Evolutionary conservation across 1,140 invertebrate genomes (phyloP), one percentile per base, ranked within the genome.

Genomic region (Trichonephila inaurata): DNA sequence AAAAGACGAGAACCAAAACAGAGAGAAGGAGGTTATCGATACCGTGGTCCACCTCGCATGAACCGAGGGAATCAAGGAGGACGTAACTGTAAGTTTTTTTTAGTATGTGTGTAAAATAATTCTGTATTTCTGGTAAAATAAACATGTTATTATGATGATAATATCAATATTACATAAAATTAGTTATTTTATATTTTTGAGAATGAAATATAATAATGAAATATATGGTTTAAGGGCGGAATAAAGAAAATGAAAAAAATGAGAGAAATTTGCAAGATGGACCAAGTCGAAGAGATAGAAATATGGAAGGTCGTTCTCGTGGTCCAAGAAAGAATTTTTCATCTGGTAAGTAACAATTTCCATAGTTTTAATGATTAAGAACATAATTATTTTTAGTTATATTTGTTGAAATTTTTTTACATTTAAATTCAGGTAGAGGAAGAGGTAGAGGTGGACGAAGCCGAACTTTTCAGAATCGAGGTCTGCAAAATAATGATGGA

Each of bases 161-260:
- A 8, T 51, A 51, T 51, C 51, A 0, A 12, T 51, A 51, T 51
- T 51, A 7, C 2, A 51, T 51, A 8, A 10, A 51, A 10, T 51
- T 51, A 51, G 51, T 51, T 51, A 51, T 51, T 51, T 51, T 7
- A 51, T 5, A 51, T 51, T 51, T 51, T 51, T 51, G 7, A 51
- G 4, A 51, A 0, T 51, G 51, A 51, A 51, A 12, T 51, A 1
- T 28, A 28, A 28, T 28, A 28, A 28, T 10, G 33, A 66, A 66
- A 24, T 69, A 8, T 77, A 16, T 77, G 1, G 16, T 28, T 95
- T 95, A 12, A 96, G 96, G 96, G 96, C 96, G 96, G 93, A 96
- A 96, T 94, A 95, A 96, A 86, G 97, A 97, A 95, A 97, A 97
- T 94, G 97, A 97, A 95, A 97, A 97, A 94, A 97, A 97, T 94